Evolutionary conservation across 2,113 vertebrate genomes (phyloP).

Genomic region (Anhinga rufa): DNA sequence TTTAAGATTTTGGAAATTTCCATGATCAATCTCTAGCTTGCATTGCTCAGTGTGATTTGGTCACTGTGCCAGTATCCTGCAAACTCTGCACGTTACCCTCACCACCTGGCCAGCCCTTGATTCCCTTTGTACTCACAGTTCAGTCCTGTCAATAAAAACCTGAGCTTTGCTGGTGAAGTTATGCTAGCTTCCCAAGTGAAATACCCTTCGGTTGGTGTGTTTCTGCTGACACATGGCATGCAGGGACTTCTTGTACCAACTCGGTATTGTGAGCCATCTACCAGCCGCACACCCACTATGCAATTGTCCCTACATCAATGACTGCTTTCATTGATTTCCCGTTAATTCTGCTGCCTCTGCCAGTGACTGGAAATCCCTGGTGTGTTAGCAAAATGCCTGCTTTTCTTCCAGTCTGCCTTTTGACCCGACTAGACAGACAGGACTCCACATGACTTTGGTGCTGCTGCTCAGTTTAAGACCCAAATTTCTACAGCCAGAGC

Average conservation of each 20-base stretch:
- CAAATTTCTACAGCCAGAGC: background rate
- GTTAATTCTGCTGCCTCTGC: background rate
- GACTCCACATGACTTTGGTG: background rate
- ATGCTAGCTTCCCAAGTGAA: background rate
- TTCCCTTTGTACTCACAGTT: background rate
- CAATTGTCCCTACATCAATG: background rate
- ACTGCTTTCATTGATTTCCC: background rate
- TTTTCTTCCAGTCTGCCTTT: background rate
- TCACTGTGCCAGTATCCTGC: background rate
- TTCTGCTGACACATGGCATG: background rate
- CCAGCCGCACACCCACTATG: background rate
- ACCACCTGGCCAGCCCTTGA: background rate
- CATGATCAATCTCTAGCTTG: background rate
- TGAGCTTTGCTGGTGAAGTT: background rate
- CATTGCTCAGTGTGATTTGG: background rate
- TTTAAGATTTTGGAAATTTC: background rate
- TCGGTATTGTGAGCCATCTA: background rate
- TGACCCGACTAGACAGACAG: fast-evolving
- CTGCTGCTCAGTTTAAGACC: background rate
- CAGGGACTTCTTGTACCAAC: background rate
- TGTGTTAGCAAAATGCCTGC: background rate
- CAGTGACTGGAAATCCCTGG: background rate
- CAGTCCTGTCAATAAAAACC: background rate
- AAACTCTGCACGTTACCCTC: background rate
- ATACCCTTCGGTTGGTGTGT: background rate